Evolutionary conservation across 1,140 invertebrate species (phyloP), one percentile per base, ranked within the genome.

Genomic region (Coelopa frigida): DNA sequence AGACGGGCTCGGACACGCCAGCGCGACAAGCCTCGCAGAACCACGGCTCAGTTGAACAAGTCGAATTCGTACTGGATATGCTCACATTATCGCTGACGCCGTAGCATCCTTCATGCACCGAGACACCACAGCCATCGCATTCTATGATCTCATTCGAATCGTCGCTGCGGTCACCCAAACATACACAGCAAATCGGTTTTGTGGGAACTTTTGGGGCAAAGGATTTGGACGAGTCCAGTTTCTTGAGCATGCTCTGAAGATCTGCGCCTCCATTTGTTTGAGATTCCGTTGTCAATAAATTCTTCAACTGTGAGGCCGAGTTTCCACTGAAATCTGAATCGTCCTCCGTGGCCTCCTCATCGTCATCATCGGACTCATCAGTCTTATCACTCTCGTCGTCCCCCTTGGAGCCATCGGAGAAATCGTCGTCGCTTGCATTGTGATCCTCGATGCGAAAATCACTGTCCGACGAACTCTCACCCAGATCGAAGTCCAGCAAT

Each of bases 1-100:
- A 94, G 14, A 76, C 78, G 1, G 93, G 91, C 71, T 88, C 84
- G 21, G 78, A 81, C 7, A 89, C 79, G 2, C 90, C 90, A 31
- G 90, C 91, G 61, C 90, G 91, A 57, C 94, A 97, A n/a, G 92
- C 88, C 73, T 98, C 94, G 74, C 94, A 98, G 71, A 97, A 97
- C 94, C 94, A 98, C 0, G 94, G 94, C 55, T 94, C 93, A 2
- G 93, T 97, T 27, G 91, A 92, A 39, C 88, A 89, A 1, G 90
- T 84, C 7, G 92, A 96, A 44, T 87, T 85, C 14, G 87, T 89
- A 62, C 88, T 92, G 3, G 87, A 87, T 47, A 92, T 81, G 73
- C 91, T 94, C 21, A 86, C 85, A 23, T 84, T 84, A 59, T 97
- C 94, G 36, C 88, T 90, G 21, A 96, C 87, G n/a, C 92, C 92